phyloP scores from a whole-genome alignment of 2,113 vertebrate genomes.

The Nannobrachium achirus region DNA sequence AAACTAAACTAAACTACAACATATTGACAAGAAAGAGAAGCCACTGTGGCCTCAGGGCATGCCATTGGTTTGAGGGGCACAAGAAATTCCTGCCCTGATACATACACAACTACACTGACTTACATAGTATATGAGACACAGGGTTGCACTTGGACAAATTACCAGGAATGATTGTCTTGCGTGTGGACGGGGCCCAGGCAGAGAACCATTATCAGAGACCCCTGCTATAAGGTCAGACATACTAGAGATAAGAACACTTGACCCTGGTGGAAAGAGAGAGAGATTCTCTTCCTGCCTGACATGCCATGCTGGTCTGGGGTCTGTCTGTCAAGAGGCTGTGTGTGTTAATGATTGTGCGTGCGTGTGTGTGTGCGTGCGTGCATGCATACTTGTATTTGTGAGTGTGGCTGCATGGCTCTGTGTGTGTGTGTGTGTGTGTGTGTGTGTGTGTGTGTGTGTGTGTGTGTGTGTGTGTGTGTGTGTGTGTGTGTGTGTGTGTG shows the following conservation, averaged over 20 bases:
- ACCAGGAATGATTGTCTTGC: conserved; percentile 13
- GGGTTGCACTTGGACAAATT: conserved; percentile 11
- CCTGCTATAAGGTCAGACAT: conserved; percentile 54
- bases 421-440: conserved; percentile 41
- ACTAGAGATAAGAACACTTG: conserved; percentile 63
- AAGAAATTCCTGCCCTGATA: background rate
- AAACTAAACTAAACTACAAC: too few relatives aligned
- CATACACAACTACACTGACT: background rate
- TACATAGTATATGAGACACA: conserved; percentile 31
- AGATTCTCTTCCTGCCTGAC: conserved; percentile 46
- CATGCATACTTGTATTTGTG: conserved; percentile 24
- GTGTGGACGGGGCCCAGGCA: background rate
- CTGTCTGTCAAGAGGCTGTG: conserved; percentile 56
- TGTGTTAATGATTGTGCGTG: conserved; percentile 16
- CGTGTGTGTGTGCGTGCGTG: conserved; percentile 3
- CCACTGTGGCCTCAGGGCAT: too few relatives aligned
- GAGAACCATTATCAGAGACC: conserved; percentile 20
- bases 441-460: conserved; percentile 33
- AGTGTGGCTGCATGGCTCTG: too few relatives aligned
- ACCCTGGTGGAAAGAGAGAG: conserved; percentile 43
- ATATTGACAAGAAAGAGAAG: too few relatives aligned
- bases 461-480: conserved; percentile 36
- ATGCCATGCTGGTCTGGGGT: conserved; percentile 53
- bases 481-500: conserved; percentile 32
- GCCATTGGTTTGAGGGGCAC: too few relatives aligned